These are phyloP conservation scores for Pedionomus torquatus DNA, from an alignment of 2,113 vertebrate species.

Conservation along the genomic window DNA sequence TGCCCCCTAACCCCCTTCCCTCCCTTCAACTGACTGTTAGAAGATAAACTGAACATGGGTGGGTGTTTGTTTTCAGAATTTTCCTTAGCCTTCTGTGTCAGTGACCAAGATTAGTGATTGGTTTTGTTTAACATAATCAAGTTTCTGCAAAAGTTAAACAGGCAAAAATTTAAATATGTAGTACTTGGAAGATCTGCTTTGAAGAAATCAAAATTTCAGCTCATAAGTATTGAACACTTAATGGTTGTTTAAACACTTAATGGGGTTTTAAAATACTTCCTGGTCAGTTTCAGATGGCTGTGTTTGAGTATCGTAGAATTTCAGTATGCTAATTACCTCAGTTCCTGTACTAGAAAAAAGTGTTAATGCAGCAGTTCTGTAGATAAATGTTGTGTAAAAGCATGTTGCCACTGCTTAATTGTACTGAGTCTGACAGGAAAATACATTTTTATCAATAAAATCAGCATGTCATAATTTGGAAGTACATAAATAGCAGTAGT, in stretches of 20 bases:
- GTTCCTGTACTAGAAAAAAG: background rate
- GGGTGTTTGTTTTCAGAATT: background rate
- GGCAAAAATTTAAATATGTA: background rate
- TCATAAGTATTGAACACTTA: background rate
- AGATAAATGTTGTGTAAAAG: background rate
- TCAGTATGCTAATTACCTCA: background rate
- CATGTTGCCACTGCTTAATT: background rate
- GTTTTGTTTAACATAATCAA: background rate
- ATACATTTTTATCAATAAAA: slow-evolving; percentile 7
- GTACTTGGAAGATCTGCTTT: background rate
- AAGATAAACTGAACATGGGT: background rate
- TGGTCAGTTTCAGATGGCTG: background rate
- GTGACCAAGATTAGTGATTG: background rate
- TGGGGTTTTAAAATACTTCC: background rate
- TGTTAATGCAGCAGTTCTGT: slow-evolving; percentile 15
- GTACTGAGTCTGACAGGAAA: background rate
- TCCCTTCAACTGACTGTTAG: background rate
- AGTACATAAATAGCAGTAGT: background rate
- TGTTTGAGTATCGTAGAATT: background rate
- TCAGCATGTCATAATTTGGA: background rate
- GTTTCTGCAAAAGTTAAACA: background rate
- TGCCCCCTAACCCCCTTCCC: accelerated
- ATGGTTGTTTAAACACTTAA: background rate
- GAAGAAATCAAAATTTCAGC: background rate
- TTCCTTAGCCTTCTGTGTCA: too few relatives aligned